phyloP scores from a whole-genome alignment of 2,113 vertebrate species.

The Caranx melampygus region DNA sequence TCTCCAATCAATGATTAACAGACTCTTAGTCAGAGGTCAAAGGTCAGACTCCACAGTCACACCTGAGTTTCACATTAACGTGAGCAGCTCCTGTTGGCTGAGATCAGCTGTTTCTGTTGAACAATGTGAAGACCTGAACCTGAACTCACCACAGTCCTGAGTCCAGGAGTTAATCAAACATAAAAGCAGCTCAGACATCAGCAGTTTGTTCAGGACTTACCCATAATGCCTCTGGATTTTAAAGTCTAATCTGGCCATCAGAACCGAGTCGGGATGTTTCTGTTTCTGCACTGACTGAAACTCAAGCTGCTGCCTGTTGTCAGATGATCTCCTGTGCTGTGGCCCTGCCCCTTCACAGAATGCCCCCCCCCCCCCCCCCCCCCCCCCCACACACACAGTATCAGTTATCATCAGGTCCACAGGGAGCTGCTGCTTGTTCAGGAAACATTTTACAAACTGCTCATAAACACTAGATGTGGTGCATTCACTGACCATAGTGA shows the following conservation, averaged over 20 bases:
- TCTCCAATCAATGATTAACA: not conserved
- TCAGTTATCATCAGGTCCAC: not conserved
- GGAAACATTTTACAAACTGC: slow-evolving; percentile 1
- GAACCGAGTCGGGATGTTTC: not conserved
- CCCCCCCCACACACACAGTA: not conserved
- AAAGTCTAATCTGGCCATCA: slow-evolving; percentile 1
- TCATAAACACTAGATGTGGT: not conserved
- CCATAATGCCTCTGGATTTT: slow-evolving; percentile 23
- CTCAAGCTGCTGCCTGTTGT: not conserved
- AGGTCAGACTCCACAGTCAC: not conserved
- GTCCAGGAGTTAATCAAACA: no score
- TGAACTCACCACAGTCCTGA: no score
- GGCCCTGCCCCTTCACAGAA: not conserved
- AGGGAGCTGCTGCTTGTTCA: not conserved
- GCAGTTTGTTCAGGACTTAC: slow-evolving; percentile 27
- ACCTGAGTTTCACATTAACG: slow-evolving; percentile 13
- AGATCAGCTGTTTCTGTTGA: not conserved
- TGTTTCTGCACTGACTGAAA: not conserved
- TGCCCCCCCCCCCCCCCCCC: not conserved
- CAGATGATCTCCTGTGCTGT: not conserved
- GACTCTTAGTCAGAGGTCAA: not conserved
- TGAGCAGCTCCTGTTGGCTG: slow-evolving; percentile 11
- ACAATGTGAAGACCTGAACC: not conserved
- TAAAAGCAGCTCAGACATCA: not conserved
- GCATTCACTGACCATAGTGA: no score